phyloP scores from a whole-genome alignment of 2,113 vertebrate species.

The Leptosomus discolor region DNA sequence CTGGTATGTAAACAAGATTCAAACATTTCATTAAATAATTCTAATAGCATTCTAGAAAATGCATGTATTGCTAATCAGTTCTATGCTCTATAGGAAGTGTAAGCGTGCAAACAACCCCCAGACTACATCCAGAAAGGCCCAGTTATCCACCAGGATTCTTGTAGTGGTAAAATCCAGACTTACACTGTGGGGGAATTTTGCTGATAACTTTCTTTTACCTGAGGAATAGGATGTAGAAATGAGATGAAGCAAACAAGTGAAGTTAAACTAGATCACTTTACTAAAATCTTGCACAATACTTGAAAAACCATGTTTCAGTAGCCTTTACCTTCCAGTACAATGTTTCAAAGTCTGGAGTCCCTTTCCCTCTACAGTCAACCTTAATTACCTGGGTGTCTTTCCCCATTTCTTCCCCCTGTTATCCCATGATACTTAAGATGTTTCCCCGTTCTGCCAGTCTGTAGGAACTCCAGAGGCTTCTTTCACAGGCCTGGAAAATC shows the following conservation, averaged over 20 bases:
- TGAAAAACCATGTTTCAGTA: not conserved
- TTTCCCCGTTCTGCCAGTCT: not conserved
- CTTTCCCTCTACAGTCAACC: not conserved
- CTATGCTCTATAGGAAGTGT: not conserved
- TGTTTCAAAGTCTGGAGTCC: not conserved
- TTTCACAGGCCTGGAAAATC: not conserved
- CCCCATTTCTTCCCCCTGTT: not conserved
- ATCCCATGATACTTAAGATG: not conserved
- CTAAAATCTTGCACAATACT: not conserved
- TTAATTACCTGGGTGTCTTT: not conserved
- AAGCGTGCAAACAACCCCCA: fast-evolving
- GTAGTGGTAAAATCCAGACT: not conserved
- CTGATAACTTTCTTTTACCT: not conserved
- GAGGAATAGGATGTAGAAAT: not conserved
- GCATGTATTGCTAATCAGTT: not conserved
- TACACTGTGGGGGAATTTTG: not conserved
- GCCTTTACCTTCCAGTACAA: not conserved
- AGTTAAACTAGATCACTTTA: not conserved
- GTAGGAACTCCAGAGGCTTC: not conserved
- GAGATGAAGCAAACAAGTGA: not conserved
- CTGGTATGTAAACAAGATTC: not conserved
- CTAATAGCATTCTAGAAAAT: not conserved
- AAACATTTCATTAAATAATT: not conserved
- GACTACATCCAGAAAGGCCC: not conserved
- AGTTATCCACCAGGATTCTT: not conserved